phyloP scores from a whole-genome alignment of 2,113 vertebrate species.

The Lepisosteus oculatus region DNA sequence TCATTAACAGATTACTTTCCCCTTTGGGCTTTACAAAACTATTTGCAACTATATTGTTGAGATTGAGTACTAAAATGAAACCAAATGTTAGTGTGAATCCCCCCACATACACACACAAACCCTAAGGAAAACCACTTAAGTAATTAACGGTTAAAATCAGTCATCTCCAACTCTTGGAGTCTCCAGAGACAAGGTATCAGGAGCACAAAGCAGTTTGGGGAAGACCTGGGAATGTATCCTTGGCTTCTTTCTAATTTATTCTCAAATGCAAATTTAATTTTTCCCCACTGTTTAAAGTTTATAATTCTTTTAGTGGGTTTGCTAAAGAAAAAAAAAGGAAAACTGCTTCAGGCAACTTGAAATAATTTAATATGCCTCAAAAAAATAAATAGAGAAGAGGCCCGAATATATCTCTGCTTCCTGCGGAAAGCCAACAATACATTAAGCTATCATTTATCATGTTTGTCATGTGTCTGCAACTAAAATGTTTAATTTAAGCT shows the following conservation, averaged over 20 bases:
- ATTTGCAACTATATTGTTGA: not conserved
- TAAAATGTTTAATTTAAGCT: constrained; percentile 21
- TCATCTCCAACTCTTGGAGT: constrained; percentile 18
- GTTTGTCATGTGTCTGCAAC: not conserved
- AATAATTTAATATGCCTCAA: not conserved
- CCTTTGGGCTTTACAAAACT: not conserved
- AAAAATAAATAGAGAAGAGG: not conserved
- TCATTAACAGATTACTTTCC: not conserved
- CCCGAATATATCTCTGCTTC: not conserved
- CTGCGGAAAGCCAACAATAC: not conserved
- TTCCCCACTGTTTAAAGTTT: too few species aligned
- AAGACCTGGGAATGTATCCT: not conserved
- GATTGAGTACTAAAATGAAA: constrained; percentile 14
- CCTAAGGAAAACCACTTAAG: constrained; percentile 33
- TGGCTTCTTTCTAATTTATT: not conserved
- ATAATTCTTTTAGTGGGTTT: not conserved
- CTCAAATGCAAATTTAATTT: not conserved
- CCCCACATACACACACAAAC: not conserved
- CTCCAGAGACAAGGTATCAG: constrained; percentile 20
- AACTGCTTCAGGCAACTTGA: not conserved
- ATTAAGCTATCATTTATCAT: constrained; percentile 6
- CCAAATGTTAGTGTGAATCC: constrained; percentile 23
- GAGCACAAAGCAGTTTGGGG: not conserved
- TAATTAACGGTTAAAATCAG: constrained; percentile 38
- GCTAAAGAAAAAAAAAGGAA: not conserved